phyloP scores from a whole-genome alignment of 2,888 invertebrate species.

The Alcis repandata region DNA sequence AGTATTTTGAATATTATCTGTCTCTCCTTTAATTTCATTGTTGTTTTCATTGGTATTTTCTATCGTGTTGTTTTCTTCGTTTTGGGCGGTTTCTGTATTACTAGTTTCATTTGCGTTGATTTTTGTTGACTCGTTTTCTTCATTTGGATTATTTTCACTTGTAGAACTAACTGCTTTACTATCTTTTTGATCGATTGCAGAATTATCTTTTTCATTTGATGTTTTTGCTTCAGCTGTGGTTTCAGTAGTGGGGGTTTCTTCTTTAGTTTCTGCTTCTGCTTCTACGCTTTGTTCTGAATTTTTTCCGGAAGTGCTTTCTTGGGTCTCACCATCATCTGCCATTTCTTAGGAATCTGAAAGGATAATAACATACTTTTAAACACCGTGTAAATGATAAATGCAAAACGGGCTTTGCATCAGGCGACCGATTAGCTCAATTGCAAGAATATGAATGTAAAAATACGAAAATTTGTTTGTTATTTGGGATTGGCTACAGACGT shows the following conservation, averaged over 20 bases:
- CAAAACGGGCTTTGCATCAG: not conserved
- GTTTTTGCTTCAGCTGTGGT: slow-evolving; percentile 1
- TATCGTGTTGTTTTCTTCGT: not conserved
- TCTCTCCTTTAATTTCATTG: not conserved
- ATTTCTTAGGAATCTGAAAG: slow-evolving; percentile 39
- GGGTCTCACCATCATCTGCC: slow-evolving; percentile 27
- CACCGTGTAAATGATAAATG: not conserved
- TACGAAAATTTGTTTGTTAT: too few species aligned
- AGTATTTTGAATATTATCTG: slow-evolving; percentile 5
- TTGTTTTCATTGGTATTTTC: not conserved
- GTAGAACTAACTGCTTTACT: slow-evolving; percentile 22
- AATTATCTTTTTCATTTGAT: slow-evolving; percentile 30
- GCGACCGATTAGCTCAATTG: too few species aligned
- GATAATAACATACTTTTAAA: slow-evolving; percentile 2
- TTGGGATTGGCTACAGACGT: too few species aligned
- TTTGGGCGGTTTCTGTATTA: not conserved
- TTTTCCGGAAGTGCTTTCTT: slow-evolving; percentile 23
- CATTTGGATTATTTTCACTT: slow-evolving; percentile 28
- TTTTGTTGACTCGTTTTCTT: slow-evolving; percentile 13
- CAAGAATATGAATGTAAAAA: too few species aligned
- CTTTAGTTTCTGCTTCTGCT: not conserved
- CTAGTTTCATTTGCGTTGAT: slow-evolving; percentile 13
- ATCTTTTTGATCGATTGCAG: slow-evolving; percentile 18
- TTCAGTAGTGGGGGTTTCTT: not conserved
- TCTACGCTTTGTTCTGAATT: slow-evolving; percentile 18